These are phyloP conservation scores for Calosoma granatense DNA, from an alignment of 1,140 invertebrate genomes.

Conservation along the genomic window DNA sequence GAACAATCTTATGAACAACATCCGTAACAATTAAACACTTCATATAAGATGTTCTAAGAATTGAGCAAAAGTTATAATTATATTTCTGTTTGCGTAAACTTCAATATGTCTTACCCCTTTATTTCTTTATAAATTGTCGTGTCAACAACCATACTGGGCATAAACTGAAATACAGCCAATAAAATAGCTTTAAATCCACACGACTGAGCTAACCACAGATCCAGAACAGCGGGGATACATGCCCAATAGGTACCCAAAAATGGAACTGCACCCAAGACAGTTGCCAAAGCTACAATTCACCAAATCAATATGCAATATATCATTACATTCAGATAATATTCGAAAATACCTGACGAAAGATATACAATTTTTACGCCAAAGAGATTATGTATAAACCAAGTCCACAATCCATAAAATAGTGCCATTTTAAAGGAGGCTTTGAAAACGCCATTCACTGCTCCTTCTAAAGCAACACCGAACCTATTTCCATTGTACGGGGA, in stretches of 20 bases:
- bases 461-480: slow-evolving; percentile 67
- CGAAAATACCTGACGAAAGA: slow-evolving; percentile 71
- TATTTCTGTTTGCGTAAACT: no score
- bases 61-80: no score
- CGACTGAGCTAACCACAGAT: slow-evolving; percentile 86
- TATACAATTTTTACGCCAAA: slow-evolving; percentile 94
- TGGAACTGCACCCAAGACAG: slow-evolving; percentile 86
- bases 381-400: slow-evolving; percentile 92
- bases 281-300: slow-evolving; percentile 61
- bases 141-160: slow-evolving; percentile 86
- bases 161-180: slow-evolving; percentile 73
- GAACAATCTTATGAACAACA: not conserved
- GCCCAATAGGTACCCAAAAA: slow-evolving; percentile 93
- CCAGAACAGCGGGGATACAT: slow-evolving; percentile 82
- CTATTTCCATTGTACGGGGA: slow-evolving; percentile 58
- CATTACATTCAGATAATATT: not conserved
- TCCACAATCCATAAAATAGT: slow-evolving; percentile 94
- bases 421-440: slow-evolving; percentile 94
- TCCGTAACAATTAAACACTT: not conserved
- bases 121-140: slow-evolving; percentile 95
- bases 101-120: slow-evolving; percentile 67
- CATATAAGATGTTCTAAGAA: not conserved
- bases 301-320: slow-evolving; percentile 8
- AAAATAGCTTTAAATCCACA: slow-evolving; percentile 63
- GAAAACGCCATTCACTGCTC: slow-evolving; percentile 72